phyloP scores from a whole-genome alignment of 2,797 vertebrate genomes.

The Mallotus villosus region DNA sequence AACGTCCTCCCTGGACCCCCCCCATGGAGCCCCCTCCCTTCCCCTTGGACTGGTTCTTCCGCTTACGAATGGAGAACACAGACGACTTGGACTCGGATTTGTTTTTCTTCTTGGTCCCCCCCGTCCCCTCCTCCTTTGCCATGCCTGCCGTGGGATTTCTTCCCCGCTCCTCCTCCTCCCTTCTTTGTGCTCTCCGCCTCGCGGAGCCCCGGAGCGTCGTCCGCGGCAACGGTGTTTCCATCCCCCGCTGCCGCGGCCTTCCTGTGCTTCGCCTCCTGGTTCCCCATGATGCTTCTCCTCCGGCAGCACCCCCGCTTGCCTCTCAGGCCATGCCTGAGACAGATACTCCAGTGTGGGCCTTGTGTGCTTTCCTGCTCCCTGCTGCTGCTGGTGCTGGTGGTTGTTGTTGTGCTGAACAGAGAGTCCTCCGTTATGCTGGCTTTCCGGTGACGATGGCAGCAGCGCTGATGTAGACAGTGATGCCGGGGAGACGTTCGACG shows the following conservation, averaged over 20 bases:
- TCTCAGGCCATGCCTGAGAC: conserved; percentile 78
- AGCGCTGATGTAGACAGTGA: conserved; percentile 63
- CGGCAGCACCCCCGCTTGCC: conserved; percentile 35
- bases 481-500: conserved; percentile 64
- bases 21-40: conserved; percentile 69
- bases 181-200: conserved; percentile 84
- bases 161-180: conserved; percentile 82
- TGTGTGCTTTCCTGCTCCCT: background rate
- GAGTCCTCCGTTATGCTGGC: conserved; percentile 60
- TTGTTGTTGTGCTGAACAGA: conserved; percentile 51
- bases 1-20: conserved; percentile 87
- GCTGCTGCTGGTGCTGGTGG: conserved; percentile 8
- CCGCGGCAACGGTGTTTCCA: conserved; percentile 76
- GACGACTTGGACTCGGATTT: conserved; percentile 88
- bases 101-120: conserved; percentile 80
- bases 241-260: conserved; percentile 80
- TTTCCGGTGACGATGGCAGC: conserved; percentile 51
- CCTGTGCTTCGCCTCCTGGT: conserved; percentile 93
- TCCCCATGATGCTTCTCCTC: conserved; percentile 82
- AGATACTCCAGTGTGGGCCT: conserved; percentile 21
- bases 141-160: conserved; percentile 80
- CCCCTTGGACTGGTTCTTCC: conserved; percentile 82
- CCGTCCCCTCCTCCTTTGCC: conserved; percentile 68
- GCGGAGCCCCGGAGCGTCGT: conserved; percentile 80
- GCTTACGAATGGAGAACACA: conserved; percentile 92